Evolutionary conservation across 2,113 vertebrate genomes (phyloP), one percentile per base, ranked within the genome.

Genomic region (Illadopsis cleaveri): DNA sequence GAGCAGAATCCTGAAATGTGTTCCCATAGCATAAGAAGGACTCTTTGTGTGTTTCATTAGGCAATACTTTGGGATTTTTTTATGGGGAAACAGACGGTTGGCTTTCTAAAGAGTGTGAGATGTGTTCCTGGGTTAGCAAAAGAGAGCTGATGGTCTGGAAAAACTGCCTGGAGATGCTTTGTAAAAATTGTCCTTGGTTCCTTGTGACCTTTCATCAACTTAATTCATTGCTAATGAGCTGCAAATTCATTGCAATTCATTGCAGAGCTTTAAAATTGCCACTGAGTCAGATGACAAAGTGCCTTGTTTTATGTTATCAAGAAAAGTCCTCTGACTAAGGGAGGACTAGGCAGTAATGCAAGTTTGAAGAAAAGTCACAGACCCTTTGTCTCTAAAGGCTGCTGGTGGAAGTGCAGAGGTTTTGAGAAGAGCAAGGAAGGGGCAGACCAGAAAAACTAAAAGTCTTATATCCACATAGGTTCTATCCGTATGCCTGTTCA

Each of bases 181-280:
- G 23, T 89, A 79, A 90, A 91, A 94, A 61, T 50, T 70, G 93
- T 93, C 91, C 82, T 96, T 96, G 84, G 42, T 89, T 96, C 71
- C 70, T 70, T 85, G n/a, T 93, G 87, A 89, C 93, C 81, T 94
- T 93, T 90, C 73, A 92, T 89, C 84, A 86, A 47, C 79, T 77
- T 83, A 90, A 90, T 93, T 94, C 60, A 66, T 83, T 90, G 88
- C 90, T 90, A 90, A 93, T n/a, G 38, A 96, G 68, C 90, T 83
- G 90, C 82, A 58, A 50, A 82, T 92, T 94, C 71, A 72, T 94
- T 83, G 76, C 83, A 77, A 70, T 94, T 91, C 80, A 38, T 80
- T 77, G 88, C 92, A 77, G 79, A 77, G 68, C 75, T 89, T 93
- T 88, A 86, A 88, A 85, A 93, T 93, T 92, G 80, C 68, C 25